phyloP scores from a whole-genome alignment of 2,888 invertebrate genomes.

The Latrodectus elegans region DNA sequence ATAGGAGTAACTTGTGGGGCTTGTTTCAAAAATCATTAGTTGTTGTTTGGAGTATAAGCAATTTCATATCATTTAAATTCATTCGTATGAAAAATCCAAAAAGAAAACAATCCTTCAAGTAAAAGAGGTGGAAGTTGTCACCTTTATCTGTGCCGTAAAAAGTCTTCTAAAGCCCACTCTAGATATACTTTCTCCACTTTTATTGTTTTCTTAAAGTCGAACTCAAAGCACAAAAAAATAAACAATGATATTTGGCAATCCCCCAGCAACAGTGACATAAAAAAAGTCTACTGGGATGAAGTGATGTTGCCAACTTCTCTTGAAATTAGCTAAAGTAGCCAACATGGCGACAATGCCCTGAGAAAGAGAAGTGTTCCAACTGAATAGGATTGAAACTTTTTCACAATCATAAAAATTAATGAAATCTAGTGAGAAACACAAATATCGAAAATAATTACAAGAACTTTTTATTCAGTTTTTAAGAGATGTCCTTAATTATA shows the following conservation, averaged over 20 bases:
- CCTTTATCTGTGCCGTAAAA: slow-evolving; percentile 16
- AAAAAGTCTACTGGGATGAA: not conserved
- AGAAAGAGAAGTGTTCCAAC: too few relatives aligned
- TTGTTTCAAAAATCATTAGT: too few relatives aligned
- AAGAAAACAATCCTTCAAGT: not conserved
- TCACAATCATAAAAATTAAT: too few relatives aligned
- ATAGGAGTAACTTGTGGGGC: too few relatives aligned
- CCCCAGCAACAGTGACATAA: slow-evolving; percentile 29
- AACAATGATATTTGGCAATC: slow-evolving; percentile 47
- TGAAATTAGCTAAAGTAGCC: not conserved
- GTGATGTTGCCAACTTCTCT: not conserved
- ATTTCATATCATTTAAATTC: too few relatives aligned
- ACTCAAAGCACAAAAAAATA: slow-evolving; percentile 9
- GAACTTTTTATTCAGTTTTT: too few relatives aligned
- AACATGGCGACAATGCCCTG: not conserved
- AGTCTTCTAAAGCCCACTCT: slow-evolving; percentile 20
- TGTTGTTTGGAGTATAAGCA: too few relatives aligned
- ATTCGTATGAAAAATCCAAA: too few relatives aligned
- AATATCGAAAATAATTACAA: too few relatives aligned
- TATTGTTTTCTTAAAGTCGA: slow-evolving; percentile 30
- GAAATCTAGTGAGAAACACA: too few relatives aligned
- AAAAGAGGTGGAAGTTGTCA: slow-evolving; percentile 3
- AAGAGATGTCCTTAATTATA: too few relatives aligned
- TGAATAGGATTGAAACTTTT: too few relatives aligned
- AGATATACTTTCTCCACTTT: slow-evolving; percentile 3